These are phyloP conservation scores for Pelecanus crispus DNA, from an alignment of 2,113 vertebrate species.

Conservation along the genomic window DNA sequence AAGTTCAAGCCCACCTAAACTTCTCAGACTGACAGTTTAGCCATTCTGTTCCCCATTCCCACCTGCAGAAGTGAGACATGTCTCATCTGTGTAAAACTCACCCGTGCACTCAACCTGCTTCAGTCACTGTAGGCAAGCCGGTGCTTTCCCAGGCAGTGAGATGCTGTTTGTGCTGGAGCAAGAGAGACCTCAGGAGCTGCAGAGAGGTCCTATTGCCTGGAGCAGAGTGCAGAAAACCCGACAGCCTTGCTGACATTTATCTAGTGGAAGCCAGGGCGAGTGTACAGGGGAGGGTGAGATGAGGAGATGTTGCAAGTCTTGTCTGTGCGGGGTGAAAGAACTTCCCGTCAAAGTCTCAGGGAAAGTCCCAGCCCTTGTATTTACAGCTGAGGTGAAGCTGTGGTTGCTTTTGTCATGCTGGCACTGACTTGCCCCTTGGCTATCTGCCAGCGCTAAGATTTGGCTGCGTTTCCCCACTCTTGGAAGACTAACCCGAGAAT, in stretches of 20 bases:
- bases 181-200: neutral
- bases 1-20: neutral
- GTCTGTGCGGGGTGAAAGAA: neutral
- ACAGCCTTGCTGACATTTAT: slow-evolving; percentile 2
- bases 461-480: neutral
- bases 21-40: neutral
- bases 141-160: neutral
- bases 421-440: neutral
- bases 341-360: slow-evolving; percentile 23
- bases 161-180: neutral
- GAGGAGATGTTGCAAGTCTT: slow-evolving; percentile 35
- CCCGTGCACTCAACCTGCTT: neutral
- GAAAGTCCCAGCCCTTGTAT: slow-evolving; percentile 43
- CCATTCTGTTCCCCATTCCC: neutral
- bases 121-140: neutral
- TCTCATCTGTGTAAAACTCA: neutral
- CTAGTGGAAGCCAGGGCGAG: neutral
- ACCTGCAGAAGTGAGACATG: neutral
- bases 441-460: neutral
- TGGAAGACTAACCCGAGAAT: neutral
- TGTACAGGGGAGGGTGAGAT: neutral
- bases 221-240: neutral
- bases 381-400: slow-evolving; percentile 2
- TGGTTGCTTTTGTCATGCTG: slow-evolving; percentile 7
- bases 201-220: neutral